Conservation (phyloP, 2,888 invertebrate species). For the Thereva nobilitata region DNA sequence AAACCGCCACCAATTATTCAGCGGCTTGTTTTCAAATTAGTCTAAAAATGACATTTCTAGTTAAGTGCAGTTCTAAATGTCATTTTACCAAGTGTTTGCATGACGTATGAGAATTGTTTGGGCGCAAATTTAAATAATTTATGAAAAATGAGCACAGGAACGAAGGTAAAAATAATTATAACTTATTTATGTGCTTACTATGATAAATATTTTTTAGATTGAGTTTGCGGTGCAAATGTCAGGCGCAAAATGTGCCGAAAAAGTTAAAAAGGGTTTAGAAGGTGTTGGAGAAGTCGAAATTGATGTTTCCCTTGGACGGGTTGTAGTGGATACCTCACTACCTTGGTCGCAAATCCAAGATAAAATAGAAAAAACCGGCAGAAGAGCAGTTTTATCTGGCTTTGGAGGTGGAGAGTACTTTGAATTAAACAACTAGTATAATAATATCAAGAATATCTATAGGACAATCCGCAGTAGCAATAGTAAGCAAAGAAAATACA, state of each 20-base stretch:
- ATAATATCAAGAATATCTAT: neutral
- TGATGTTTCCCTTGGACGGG: slow-evolving; percentile 50
- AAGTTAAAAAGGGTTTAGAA: slow-evolving; percentile 59
- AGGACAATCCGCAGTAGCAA: slow-evolving; percentile 71
- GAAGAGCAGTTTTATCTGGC: slow-evolving; percentile 76
- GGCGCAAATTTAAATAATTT: neutral
- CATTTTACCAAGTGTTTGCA: no score
- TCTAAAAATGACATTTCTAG: no score
- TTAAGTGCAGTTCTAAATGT: no score
- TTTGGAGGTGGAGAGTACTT: slow-evolving; percentile 65
- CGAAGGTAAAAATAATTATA: no score
- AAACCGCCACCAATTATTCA: no score
- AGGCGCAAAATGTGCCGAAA: slow-evolving; percentile 62
- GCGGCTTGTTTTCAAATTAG: no score
- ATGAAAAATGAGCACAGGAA: neutral
- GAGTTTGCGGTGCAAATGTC: slow-evolving; percentile 71
- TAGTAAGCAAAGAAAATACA: slow-evolving; percentile 62
- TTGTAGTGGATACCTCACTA: slow-evolving; percentile 51
- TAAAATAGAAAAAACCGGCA: slow-evolving; percentile 66
- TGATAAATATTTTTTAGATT: slow-evolving; percentile 56
- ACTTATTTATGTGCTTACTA: no score
- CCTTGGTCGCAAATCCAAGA: slow-evolving; percentile 59
- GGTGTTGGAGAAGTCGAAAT: slow-evolving; percentile 54
- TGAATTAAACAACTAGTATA: neutral
- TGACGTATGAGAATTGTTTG: no score